Base-by-base conservation (phyloP, 2,797 vertebrate species). In the Heteromormyrus szaboi region DNA sequence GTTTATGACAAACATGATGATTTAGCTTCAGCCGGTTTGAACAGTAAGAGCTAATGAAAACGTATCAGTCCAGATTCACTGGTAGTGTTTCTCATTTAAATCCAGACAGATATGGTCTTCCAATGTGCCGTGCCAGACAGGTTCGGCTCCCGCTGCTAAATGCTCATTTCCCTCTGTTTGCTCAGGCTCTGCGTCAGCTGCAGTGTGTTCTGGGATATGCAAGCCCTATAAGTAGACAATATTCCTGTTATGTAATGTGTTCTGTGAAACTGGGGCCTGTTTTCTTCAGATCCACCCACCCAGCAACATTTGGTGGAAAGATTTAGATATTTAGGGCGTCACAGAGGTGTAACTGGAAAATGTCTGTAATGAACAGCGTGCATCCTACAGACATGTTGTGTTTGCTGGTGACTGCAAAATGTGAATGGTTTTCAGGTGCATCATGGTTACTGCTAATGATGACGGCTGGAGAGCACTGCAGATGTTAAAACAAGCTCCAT, bases 201-300 rank as follows among this genome's bases (percentile, higher is more conserved):
- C 72, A 79, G 72, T 37, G 51, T 22, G 14, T 86, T 56, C 50
- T 37, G 25, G n/a, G 22, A 86, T 37, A 56, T 37, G 25, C 33
- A 4, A 86, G 33, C 50, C 85, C 85, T 86, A 54, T 86, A 86
- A 53, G 51, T 86, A 86, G 51, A 56, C 51, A 59, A 19, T 86
- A 86, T 86, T 53, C 50, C 29, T 19, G 51, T 86, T 86, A 86
- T 54, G 50, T 86, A 86, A 86, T 53, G 85, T 37, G 22, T 37
- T 37, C 85, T 86, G 85, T 56, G 51, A 86, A 86, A 37, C 25
- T 54, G 84, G 85, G 85, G 51, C 85, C 50, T 19, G 12, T 56
- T 86, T 86, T 86, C 85, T 86, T 37, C 50, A 86, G 25, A 56
- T 53, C 85, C 85, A 86, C 85, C 85, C 85, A 86, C 85, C 85